Conservation (phyloP, 2,113 vertebrate genomes). For the Labrus mixtus region DNA sequence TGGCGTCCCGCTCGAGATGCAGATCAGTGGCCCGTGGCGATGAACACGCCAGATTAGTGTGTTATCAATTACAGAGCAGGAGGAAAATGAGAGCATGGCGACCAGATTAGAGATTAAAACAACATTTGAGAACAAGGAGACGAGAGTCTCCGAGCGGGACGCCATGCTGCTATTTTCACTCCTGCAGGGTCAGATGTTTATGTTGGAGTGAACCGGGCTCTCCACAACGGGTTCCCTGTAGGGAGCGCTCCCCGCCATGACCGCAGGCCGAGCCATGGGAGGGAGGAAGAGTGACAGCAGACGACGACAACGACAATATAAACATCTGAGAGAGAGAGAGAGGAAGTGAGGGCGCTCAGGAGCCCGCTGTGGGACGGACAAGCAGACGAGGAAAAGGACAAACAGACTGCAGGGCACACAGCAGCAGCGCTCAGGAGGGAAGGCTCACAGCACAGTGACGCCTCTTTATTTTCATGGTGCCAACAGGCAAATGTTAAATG, state of each 20-base stretch:
- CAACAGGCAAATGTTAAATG: constrained; percentile 25
- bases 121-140: constrained; percentile 7
- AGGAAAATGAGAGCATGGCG: constrained; percentile 75
- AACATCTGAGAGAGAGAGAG: constrained; percentile 75
- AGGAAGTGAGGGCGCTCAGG: constrained; percentile 68
- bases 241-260: constrained; percentile 62
- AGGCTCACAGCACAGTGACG: too few species aligned
- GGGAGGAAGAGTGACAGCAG: constrained; percentile 44
- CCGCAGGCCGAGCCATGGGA: constrained; percentile 63
- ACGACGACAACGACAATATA: constrained; percentile 56
- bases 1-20: constrained; percentile 64
- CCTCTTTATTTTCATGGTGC: background rate
- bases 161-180: constrained; percentile 71
- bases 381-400: constrained; percentile 46
- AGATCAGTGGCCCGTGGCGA: constrained; percentile 72
- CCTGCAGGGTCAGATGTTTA: constrained; percentile 74
- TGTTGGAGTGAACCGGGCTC: constrained; percentile 52
- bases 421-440: background rate
- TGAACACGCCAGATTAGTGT: constrained; percentile 67
- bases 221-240: constrained; percentile 50
- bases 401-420: constrained; percentile 56
- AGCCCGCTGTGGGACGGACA: constrained; percentile 52
- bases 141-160: background rate
- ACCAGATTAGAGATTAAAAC: constrained; percentile 38
- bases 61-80: constrained; percentile 56